These are phyloP conservation scores for Drosophila lacteicornis DNA, from an alignment of 1,140 invertebrate genomes.

Conservation along the genomic window DNA sequence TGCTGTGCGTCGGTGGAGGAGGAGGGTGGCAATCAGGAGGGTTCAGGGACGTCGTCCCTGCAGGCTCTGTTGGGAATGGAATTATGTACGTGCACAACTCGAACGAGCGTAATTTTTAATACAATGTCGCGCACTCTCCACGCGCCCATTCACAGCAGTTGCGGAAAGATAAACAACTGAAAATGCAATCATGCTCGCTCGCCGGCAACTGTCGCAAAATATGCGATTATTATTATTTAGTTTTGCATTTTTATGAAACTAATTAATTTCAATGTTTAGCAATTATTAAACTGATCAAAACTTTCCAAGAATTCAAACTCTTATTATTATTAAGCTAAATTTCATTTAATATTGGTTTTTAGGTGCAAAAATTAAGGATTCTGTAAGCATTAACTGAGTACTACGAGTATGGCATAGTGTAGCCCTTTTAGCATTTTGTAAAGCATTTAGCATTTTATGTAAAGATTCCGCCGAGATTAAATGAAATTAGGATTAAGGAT, in stretches of 20 bases:
- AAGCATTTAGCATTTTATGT: too few relatives aligned
- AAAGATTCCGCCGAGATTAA: too few relatives aligned
- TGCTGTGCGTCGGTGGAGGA: conserved; percentile 14
- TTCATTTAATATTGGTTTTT: too few relatives aligned
- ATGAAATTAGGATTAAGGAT: too few relatives aligned
- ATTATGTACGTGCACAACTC: conserved; percentile 48
- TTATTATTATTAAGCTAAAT: not conserved
- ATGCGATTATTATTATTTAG: conserved; percentile 13
- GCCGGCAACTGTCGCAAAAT: conserved; percentile 39
- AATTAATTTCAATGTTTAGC: conserved; percentile 5
- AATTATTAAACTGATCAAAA: not conserved
- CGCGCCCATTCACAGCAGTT: conserved; percentile 44
- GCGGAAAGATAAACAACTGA: conserved; percentile 45
- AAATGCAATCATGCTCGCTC: conserved; percentile 21
- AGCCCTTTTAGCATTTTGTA: too few relatives aligned
- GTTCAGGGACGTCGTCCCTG: conserved; percentile 35
- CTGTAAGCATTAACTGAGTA: too few relatives aligned
- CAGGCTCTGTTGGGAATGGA: conserved; percentile 34
- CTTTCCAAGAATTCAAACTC: too few relatives aligned
- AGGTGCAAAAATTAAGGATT: too few relatives aligned
- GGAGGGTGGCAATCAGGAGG: conserved; percentile 27
- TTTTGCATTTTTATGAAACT: not conserved
- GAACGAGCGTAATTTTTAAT: conserved; percentile 45
- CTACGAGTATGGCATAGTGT: too few relatives aligned
- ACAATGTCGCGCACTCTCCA: conserved; percentile 44